Evolutionary conservation across 2,113 vertebrate genomes (phyloP), one percentile per base, ranked within the genome.

Genomic region (Brienomyrus longianalis): DNA sequence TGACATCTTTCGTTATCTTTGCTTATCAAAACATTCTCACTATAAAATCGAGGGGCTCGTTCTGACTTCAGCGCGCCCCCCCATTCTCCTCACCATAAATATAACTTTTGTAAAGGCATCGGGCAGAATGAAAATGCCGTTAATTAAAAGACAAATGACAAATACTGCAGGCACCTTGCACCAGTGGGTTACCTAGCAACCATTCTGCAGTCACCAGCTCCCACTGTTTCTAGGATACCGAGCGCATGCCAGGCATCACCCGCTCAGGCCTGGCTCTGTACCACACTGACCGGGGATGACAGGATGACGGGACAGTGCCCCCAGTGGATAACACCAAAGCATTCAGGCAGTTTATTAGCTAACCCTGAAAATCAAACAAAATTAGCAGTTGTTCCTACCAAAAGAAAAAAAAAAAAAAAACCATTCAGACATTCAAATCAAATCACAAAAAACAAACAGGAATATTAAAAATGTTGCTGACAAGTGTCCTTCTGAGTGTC

Each of bases 171-270:
- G 19, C 83, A 45, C 39, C 45, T 45, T 47, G 83, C 45, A 84
- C 83, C 83, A n/a, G 45, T n/a, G 45, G 80, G 83, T 84, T 84
- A 48, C 83, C 83, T 84, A 84, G 83, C 83, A 84, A 84, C 83
- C 83, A 48, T 23, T 23, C 83, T 84, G 83, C 83, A 84, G 83
- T 84, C 45, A 11, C 83, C 83, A 84, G 83, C 17, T 84, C 83
- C 83, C 83, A 48, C 45, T n/a, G 83, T 84, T 84, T 84, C 77
- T 45, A 83, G 77, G 77, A 83, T 43, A 84, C 83, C 15, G 35
- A 39, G 39, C 19, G 8, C 43, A 84, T 21, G 39, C 45, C 45
- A 48, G 83, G 83, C 83, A 47, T 23, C 83, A 84, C 21, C 45
- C 45, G 83, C 45, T 47, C 43, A 21, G 45, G 1, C 8, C 83